Base-by-base conservation (phyloP, 2,888 invertebrate genomes). In the Eristalis arbustorum region DNA sequence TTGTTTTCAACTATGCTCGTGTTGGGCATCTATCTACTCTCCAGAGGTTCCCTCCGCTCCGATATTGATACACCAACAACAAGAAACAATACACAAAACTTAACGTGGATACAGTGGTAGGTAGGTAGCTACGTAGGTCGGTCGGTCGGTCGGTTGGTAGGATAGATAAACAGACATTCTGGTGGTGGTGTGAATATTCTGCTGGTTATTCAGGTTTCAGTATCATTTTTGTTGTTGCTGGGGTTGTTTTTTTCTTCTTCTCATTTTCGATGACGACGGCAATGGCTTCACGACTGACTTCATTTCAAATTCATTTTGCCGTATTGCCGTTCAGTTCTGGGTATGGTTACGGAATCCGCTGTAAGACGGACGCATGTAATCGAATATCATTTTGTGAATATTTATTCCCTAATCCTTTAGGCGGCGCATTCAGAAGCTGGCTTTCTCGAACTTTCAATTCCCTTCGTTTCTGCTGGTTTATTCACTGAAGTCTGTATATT, bases 231-330 rank as follows among this genome's bases (percentile, higher is more conserved):
- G 40, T 34, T 14, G 28, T 62, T 25, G 13, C 40, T 25, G 40
- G 22, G 10, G 28, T 49, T n/a, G 23, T 22, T 61, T 61, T 56
- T 28, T 56, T 57, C 49, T n/a, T 31, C n/a, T n/a, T n/a, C n/a
- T n/a, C n/a, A n/a, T 28, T 78, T 69, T 59, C 18, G 56, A 82
- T 72, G 68, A 34, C 59, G 57, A 57, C 67, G 76, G 18, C 31
- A 59, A 84, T 84, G 73, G 81, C 71, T 73, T 81, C 73, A 77
- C 76, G 81, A 78, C 81, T 81, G 76, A 74, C 77, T 85, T 85
- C 77, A 85, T 85, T 82, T 78, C 74, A 57, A 82, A 82, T 82
- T 82, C 73, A 85, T 85, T 77, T 77, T n/a, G 73, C 49, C 49
- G 67, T 67, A 40, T 72, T 73, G 59, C 28, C 68, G 42, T 56